A percentile compares a stretch with the other conserved stretches of the same genome.
Evolutionary conservation across 2,113 vertebrate genomes (phyloP).

Genomic region (Paratilapia polleni): DNA sequence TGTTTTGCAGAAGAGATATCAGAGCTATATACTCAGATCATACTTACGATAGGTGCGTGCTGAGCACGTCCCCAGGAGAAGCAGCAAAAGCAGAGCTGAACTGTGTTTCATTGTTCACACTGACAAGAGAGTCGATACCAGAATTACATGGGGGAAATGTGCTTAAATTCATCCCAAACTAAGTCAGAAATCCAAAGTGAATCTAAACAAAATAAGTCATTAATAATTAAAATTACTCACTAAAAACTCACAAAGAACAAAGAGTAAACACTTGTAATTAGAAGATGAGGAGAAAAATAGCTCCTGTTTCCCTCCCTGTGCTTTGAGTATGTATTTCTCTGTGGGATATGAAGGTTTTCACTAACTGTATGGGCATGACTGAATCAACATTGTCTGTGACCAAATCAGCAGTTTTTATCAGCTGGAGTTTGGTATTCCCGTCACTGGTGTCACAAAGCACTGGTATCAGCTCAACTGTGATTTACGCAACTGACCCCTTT

Average conservation of each 20-base stretch:
- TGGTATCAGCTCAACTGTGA: fast-evolving
- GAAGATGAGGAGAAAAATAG: too few species aligned
- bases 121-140: neutral
- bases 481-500: neutral
- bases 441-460: neutral
- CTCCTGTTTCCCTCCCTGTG: neutral
- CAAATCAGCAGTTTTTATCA: neutral
- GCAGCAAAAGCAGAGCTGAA: neutral
- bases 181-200: neutral
- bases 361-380: neutral
- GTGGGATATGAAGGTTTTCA: neutral
- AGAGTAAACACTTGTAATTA: too few species aligned
- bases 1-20: too few species aligned
- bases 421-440: fast-evolving
- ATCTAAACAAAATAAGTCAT: neutral
- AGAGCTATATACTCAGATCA: neutral
- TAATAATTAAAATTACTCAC: neutral
- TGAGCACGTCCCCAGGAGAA: neutral
- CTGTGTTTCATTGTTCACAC: conserved; percentile 12
- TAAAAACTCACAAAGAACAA: too few species aligned
- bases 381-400: neutral
- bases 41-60: conserved; percentile 13
- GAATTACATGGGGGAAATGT: neutral
- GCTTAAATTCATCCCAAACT: neutral
- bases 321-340: fast-evolving